Evolutionary conservation across 2,113 vertebrate genomes (phyloP), one percentile per base, ranked within the genome.

Genomic region (Nyctereutes procyonoides): DNA sequence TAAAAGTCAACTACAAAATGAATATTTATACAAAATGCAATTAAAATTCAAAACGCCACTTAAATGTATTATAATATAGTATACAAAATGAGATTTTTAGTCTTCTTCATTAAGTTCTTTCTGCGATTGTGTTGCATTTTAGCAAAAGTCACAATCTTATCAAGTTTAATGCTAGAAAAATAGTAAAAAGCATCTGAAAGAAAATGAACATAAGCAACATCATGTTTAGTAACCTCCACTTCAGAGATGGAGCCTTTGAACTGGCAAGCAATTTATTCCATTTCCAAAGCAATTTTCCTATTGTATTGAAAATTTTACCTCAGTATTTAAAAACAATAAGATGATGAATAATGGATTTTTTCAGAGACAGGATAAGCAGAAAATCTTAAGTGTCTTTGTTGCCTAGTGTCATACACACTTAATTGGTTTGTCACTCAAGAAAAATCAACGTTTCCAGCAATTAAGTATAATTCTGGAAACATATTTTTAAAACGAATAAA

Each of bases 291-390:
- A 99, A 98, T 99, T 99, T 99, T 98, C 98, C 98, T 98, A 98
- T 98, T 99, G 98, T 99, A 98, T 26, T 98, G 94, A 98, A 98
- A 98, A 98, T 98, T 98, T 98, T 98, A 98, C 96, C 97, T 98
- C 97, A 97, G 98, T 98, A 99, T 99, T 99, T 99, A 98, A 98
- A 99, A 99, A 99, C 98, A 99, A 94, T 98, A 98, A 97, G 97
- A 98, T 98, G 98, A 99, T 99, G 99, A 99, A 99, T 99, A 99
- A 99, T 99, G 99, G 98, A 99, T 99, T 99, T 99, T 97, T 98
- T 98, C 98, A 98, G 98, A 99, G 98, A 98, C 97, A 98, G 92
- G 89, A 96, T 97, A 97, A 98, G 97, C 97, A 98, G 88, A 98
- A 97, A 98, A 98, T 98, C 98, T 97, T 98, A 97, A 97, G 69